A percentile compares a stretch with the other conserved stretches of the same genome.
phyloP scores from a whole-genome alignment of 2,113 vertebrate genomes.

The Nannobrachium achirus region DNA sequence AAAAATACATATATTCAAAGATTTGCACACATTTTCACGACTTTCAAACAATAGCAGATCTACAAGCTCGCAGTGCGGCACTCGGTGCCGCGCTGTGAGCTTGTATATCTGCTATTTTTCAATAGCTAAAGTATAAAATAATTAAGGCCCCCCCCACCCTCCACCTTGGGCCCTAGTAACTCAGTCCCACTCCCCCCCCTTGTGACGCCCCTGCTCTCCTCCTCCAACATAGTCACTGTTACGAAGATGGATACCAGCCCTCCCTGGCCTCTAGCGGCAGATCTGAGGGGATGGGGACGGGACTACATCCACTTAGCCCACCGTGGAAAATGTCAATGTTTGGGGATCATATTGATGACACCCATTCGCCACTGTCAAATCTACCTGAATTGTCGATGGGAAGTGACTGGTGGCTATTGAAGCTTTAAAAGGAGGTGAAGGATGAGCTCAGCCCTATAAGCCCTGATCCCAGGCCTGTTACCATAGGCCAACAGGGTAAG shows the following conservation, averaged over 20 bases:
- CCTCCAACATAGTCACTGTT: constrained; percentile 71
- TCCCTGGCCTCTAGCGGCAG: constrained; percentile 57
- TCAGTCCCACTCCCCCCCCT: constrained; percentile 4
- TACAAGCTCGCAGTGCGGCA: too few relatives aligned
- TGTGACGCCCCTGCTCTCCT: too few relatives aligned
- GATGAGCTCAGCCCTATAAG: constrained; percentile 17
- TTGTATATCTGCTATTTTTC: too few relatives aligned
- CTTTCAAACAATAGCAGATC: too few relatives aligned
- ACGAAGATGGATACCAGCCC: constrained; percentile 74
- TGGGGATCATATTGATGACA: constrained; percentile 67
- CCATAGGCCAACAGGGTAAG: constrained; percentile 10
- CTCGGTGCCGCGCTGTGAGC: too few relatives aligned
- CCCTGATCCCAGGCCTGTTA: constrained; percentile 33
- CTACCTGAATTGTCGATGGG: constrained; percentile 47
- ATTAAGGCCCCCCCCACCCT: too few relatives aligned
- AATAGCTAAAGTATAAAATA: too few relatives aligned
- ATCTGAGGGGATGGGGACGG: constrained; percentile 66
- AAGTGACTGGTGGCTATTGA: constrained; percentile 46
- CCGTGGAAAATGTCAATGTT: constrained; percentile 73
- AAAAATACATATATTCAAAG: too few relatives aligned
- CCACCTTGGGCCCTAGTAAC: too few relatives aligned
- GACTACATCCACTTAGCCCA: constrained; percentile 63
- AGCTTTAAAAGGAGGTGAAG: constrained; percentile 44
- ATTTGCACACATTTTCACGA: too few relatives aligned
- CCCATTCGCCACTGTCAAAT: constrained; percentile 73